phyloP scores from a whole-genome alignment of 2,888 invertebrate genomes.

The Schizaphis graminum region DNA sequence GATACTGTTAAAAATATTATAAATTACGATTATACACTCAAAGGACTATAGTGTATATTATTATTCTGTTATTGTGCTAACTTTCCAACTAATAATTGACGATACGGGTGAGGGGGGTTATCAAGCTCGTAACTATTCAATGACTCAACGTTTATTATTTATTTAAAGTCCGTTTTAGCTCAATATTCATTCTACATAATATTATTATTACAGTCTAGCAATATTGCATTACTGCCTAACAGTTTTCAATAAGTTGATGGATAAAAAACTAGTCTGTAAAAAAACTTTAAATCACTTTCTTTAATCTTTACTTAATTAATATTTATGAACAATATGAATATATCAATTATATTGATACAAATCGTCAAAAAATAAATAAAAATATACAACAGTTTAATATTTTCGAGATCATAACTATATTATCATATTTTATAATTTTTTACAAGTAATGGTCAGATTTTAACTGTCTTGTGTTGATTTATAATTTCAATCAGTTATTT shows the following conservation, averaged over 20 bases:
- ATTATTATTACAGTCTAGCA: too few relatives aligned
- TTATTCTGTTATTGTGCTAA: not conserved
- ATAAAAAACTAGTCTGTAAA: not conserved
- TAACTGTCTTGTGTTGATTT: not conserved
- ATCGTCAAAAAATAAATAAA: not conserved
- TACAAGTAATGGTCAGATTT: not conserved
- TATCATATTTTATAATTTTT: not conserved
- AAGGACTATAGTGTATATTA: not conserved
- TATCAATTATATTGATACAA: not conserved
- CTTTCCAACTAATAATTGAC: not conserved
- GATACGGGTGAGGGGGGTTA: not conserved
- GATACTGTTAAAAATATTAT: not conserved
- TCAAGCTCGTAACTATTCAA: not conserved
- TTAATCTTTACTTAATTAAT: not conserved
- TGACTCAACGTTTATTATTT: not conserved
- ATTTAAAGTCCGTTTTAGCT: not conserved
- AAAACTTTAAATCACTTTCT: not conserved
- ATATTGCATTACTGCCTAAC: not conserved
- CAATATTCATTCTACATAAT: not conserved
- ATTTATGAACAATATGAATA: not conserved
- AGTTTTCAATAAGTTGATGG: not conserved
- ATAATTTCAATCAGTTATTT: not conserved
- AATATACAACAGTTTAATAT: not conserved
- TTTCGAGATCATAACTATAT: not conserved
- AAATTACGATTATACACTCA: not conserved